Conservation (phyloP, 2,888 invertebrate genomes). For the Invenusta paracnida region DNA sequence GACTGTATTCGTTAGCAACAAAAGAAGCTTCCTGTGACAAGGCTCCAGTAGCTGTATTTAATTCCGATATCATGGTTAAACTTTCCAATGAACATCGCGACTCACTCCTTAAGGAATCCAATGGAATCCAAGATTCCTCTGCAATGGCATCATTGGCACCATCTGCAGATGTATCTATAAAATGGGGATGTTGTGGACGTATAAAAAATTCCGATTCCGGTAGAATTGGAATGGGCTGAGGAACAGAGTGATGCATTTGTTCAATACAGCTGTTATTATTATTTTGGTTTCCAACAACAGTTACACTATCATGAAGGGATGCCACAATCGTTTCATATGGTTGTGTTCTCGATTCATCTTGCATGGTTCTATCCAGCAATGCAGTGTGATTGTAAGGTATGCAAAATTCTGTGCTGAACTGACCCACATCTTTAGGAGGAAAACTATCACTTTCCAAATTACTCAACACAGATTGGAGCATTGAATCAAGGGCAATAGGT, state of each 20-base stretch:
- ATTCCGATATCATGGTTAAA: background rate
- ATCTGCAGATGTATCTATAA: background rate
- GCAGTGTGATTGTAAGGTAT: background rate
- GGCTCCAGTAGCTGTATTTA: background rate
- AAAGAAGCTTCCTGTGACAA: no score
- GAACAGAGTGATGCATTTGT: background rate
- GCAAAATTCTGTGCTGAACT: background rate
- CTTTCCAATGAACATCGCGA: background rate
- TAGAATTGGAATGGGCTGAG: background rate
- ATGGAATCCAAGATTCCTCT: background rate
- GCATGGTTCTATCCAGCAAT: no score
- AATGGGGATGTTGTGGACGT: background rate
- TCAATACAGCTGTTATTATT: no score
- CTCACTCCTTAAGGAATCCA: background rate
- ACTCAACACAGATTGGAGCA: background rate
- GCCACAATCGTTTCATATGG: background rate
- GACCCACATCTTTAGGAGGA: background rate
- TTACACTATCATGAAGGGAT: background rate
- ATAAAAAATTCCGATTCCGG: background rate
- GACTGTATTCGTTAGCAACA: background rate
- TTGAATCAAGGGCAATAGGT: background rate
- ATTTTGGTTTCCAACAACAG: no score
- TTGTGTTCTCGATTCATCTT: background rate
- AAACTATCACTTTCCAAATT: background rate
- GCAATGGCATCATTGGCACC: background rate